Evolutionary conservation across 2,113 vertebrate species (phyloP).

Genomic region (Sander lucioperca): DNA sequence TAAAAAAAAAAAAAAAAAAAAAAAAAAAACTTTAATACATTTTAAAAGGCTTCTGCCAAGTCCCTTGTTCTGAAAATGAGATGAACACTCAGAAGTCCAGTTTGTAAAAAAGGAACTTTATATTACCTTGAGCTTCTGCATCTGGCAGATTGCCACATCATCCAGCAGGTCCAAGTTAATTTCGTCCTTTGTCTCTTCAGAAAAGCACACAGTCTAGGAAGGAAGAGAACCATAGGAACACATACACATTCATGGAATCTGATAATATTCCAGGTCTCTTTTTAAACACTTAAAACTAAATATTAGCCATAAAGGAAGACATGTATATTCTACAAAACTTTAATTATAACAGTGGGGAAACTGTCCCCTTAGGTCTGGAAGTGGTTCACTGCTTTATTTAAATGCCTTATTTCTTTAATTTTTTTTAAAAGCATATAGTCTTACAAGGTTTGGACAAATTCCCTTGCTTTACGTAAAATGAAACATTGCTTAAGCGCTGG

Average conservation of each 20-base stretch:
- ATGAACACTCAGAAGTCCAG: not conserved
- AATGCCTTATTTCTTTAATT: not conserved
- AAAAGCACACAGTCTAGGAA: conserved; percentile 63
- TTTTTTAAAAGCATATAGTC: too few relatives aligned
- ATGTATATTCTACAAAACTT: not conserved
- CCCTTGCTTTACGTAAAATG: not conserved
- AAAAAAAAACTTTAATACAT: not conserved
- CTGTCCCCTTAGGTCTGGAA: too few relatives aligned
- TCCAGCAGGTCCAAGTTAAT: conserved; percentile 73
- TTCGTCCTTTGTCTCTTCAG: conserved; percentile 71
- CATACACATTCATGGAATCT: not conserved
- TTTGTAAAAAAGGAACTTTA: fast-evolving
- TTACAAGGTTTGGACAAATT: not conserved
- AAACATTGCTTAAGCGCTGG: not conserved
- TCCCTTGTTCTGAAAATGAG: not conserved
- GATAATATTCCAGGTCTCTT: not conserved
- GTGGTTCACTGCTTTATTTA: not conserved
- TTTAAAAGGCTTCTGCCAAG: not conserved
- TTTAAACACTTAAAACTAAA: not conserved
- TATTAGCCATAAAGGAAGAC: not conserved
- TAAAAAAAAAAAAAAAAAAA: not conserved
- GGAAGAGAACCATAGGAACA: not conserved
- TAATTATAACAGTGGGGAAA: not conserved
- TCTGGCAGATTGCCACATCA: conserved; percentile 69
- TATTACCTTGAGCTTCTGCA: conserved; percentile 67